A percentile compares a stretch with the other conserved stretches of the same genome.
phyloP scores from a whole-genome alignment of 2,888 invertebrate genomes.

The Cotesia congregata region DNA sequence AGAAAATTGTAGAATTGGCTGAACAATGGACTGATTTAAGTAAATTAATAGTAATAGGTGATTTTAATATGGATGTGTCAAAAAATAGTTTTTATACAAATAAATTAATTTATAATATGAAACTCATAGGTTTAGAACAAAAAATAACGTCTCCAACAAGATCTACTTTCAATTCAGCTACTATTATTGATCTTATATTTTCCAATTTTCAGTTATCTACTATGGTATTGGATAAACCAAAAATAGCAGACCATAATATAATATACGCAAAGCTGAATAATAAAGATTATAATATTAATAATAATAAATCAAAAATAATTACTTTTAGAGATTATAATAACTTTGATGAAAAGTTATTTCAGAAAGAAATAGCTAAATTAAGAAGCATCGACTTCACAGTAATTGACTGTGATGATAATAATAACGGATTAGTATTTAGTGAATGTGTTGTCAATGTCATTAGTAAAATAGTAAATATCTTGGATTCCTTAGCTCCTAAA shows the following conservation, averaged over 20 bases:
- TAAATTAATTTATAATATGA: constrained; percentile 7
- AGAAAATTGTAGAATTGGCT: background rate
- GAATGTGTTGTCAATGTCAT: background rate
- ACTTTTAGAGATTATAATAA: constrained; percentile 5
- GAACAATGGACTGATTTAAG: background rate
- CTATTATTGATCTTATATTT: constrained; percentile 2
- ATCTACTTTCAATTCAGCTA: background rate
- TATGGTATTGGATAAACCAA: background rate
- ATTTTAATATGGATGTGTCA: background rate
- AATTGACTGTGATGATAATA: no score
- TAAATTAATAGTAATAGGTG: background rate
- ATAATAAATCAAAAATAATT: background rate
- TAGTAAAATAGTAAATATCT: background rate
- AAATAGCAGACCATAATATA: constrained; percentile 15
- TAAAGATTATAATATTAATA: background rate
- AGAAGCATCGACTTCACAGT: no score
- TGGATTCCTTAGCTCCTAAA: background rate
- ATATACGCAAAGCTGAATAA: background rate
- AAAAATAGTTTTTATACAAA: background rate
- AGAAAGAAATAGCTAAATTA: background rate
- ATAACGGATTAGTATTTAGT: no score
- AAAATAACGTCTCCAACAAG: constrained; percentile 1
- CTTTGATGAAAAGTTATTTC: background rate
- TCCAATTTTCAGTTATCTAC: background rate
- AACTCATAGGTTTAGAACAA: background rate